Conservation (phyloP, 2,888 invertebrate species). For the Auanema freiburgensis region DNA sequence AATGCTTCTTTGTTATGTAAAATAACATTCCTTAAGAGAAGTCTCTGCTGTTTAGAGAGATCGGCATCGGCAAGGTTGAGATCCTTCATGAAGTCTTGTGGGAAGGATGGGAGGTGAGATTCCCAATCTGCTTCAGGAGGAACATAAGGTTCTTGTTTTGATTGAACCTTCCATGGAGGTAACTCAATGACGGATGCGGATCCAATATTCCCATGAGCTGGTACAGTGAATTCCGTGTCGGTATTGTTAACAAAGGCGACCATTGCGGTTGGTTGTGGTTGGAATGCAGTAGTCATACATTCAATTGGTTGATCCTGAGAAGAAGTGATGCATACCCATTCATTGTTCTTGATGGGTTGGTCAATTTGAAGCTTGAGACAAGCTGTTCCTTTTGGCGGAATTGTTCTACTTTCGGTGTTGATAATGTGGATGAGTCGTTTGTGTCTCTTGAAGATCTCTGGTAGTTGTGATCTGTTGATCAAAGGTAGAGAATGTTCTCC, state of each 20-base stretch:
- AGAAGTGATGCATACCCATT: too few species aligned
- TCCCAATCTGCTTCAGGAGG: constrained; percentile 27
- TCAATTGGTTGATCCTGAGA: too few species aligned
- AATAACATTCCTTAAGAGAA: constrained; percentile 15
- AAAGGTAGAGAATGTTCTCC: too few species aligned
- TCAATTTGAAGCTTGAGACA: too few species aligned
- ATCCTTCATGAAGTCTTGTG: constrained; percentile 6
- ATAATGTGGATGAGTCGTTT: too few species aligned
- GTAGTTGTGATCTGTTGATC: too few species aligned
- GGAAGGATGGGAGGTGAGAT: constrained; percentile 1
- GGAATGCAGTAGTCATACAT: too few species aligned
- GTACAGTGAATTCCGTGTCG: background rate
- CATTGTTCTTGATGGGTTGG: too few species aligned
- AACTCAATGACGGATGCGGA: background rate
- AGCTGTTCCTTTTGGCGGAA: too few species aligned
- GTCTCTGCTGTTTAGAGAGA: background rate
- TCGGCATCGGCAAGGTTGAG: background rate
- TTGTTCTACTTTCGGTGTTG: too few species aligned
- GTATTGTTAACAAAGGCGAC: background rate
- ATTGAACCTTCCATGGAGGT: background rate
- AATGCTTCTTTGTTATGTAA: constrained; percentile 9
- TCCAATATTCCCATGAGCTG: background rate
- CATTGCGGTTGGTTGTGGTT: background rate
- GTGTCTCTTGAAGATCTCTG: too few species aligned
- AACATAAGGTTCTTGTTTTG: background rate